phyloP scores from a whole-genome alignment of 2,888 invertebrate species.

The Neoascia interrupta region DNA sequence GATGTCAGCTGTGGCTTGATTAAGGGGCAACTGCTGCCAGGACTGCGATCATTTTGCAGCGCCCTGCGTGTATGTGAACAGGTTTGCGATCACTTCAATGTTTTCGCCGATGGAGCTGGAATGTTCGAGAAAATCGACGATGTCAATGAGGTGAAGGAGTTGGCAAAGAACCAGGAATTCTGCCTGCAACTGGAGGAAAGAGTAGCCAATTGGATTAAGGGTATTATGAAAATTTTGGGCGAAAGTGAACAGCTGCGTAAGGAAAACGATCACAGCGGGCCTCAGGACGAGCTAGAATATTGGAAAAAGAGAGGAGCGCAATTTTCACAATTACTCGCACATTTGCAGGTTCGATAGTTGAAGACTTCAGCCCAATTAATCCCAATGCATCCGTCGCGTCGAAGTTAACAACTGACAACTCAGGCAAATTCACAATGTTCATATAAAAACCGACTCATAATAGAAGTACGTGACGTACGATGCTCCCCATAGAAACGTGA shows the following conservation, averaged over 20 bases:
- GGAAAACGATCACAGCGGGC: constrained; percentile 95
- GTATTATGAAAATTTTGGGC: constrained; percentile 89
- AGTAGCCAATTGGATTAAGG: constrained; percentile 89
- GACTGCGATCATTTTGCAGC: constrained; percentile 91
- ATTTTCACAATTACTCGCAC: constrained; percentile 91
- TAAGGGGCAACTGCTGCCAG: constrained; percentile 90
- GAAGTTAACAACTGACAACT: too few relatives aligned
- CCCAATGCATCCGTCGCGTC: too few relatives aligned
- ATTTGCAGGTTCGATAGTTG: constrained; percentile 82
- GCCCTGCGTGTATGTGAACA: constrained; percentile 93
- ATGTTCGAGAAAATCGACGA: constrained; percentile 83
- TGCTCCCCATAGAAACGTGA: too few relatives aligned
- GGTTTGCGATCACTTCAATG: constrained; percentile 88
- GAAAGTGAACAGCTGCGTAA: constrained; percentile 95
- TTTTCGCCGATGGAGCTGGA: constrained; percentile 87
- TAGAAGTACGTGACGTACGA: too few relatives aligned
- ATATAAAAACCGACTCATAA: too few relatives aligned
- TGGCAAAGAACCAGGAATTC: constrained; percentile 85
- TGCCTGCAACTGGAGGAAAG: constrained; percentile 86
- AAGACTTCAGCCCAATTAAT: too few relatives aligned
- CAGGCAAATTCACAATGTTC: too few relatives aligned
- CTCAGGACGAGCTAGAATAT: constrained; percentile 96
- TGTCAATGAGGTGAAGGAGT: constrained; percentile 85
- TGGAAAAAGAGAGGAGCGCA: constrained; percentile 97
- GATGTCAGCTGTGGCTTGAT: constrained; percentile 89